Percentiles rank a stretch among this genome's conserved stretches.
Conservation (phyloP, 2,797 vertebrate genomes). For the Brotula barbata region DNA sequence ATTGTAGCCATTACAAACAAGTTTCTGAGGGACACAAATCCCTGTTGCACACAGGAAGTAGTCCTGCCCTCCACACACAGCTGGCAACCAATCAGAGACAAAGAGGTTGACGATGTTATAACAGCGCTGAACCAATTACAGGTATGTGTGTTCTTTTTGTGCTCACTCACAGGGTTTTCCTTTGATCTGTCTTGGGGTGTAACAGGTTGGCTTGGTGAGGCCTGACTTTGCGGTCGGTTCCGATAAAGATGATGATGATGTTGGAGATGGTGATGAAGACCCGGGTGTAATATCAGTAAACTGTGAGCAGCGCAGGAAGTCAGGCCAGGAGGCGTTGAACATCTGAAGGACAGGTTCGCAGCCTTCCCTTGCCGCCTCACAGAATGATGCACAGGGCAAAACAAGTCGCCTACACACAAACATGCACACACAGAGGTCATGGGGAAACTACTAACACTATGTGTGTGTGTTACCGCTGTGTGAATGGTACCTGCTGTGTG, state of each 20-base stretch:
- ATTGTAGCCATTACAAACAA: constrained; percentile 92
- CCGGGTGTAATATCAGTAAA: constrained; percentile 72
- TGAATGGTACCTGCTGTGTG: constrained; percentile 77
- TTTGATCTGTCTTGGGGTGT: constrained; percentile 83
- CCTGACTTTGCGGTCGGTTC: constrained; percentile 3
- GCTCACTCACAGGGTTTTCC: constrained; percentile 81
- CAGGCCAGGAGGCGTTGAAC: constrained; percentile 93
- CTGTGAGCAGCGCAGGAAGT: constrained; percentile 92
- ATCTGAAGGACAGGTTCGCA: constrained; percentile 91
- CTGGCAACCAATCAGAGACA: constrained; percentile 70
- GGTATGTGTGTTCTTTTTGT: background rate
- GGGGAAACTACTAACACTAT: constrained; percentile 4
- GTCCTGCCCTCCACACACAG: constrained; percentile 82
- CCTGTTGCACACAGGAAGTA: constrained; percentile 87
- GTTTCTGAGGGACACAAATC: constrained; percentile 85
- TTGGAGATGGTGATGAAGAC: fast-evolving
- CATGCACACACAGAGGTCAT: constrained; percentile 24
- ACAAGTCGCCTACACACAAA: constrained; percentile 74
- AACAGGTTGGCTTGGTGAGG: constrained; percentile 71
- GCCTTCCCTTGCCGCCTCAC: constrained; percentile 89
- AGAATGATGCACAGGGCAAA: constrained; percentile 89
- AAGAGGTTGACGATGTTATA: constrained; percentile 1
- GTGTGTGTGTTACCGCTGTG: constrained; percentile 18
- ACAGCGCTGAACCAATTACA: background rate
- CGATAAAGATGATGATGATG: fast-evolving